These are phyloP conservation scores for Hoplodrina ambigua DNA, from an alignment of 2,888 invertebrate species.

Conservation along the genomic window DNA sequence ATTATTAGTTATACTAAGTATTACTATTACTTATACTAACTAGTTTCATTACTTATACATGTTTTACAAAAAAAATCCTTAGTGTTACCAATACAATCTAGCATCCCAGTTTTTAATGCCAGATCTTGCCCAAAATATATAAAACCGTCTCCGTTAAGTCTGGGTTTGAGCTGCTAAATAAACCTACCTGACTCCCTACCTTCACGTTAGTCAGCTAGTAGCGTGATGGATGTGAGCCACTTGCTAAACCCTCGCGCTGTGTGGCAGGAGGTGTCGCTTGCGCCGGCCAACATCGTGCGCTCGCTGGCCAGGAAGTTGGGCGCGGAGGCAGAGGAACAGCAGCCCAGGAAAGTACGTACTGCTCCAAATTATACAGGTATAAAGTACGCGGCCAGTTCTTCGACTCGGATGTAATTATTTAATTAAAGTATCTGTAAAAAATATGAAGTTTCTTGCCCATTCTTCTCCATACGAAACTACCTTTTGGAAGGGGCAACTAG, in stretches of 20 bases:
- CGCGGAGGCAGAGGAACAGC: conserved; percentile 91
- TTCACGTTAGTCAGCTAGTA: background rate
- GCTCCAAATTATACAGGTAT: background rate
- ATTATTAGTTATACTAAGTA: too few species aligned
- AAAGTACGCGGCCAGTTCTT: background rate
- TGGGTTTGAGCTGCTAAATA: background rate
- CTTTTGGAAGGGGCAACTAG: too few species aligned
- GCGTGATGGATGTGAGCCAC: conserved; percentile 50
- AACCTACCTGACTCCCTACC: background rate
- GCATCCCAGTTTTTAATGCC: background rate
- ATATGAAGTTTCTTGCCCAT: too few species aligned
- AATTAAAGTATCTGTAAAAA: too few species aligned
- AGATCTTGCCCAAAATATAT: background rate
- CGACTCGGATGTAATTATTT: too few species aligned
- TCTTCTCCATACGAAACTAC: too few species aligned
- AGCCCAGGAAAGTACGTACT: conserved; percentile 91
- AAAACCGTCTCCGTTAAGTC: too few species aligned
- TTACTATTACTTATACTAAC: too few species aligned
- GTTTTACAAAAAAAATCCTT: too few species aligned
- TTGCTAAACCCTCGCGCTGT: conserved; percentile 63
- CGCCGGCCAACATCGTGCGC: conserved; percentile 87
- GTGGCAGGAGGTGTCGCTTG: conserved; percentile 88
- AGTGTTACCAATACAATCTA: background rate
- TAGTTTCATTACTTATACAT: too few species aligned
- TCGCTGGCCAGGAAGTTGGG: conserved; percentile 95